Conservation (phyloP, 2,797 vertebrate species). For the Gorsachius magnificus region DNA sequence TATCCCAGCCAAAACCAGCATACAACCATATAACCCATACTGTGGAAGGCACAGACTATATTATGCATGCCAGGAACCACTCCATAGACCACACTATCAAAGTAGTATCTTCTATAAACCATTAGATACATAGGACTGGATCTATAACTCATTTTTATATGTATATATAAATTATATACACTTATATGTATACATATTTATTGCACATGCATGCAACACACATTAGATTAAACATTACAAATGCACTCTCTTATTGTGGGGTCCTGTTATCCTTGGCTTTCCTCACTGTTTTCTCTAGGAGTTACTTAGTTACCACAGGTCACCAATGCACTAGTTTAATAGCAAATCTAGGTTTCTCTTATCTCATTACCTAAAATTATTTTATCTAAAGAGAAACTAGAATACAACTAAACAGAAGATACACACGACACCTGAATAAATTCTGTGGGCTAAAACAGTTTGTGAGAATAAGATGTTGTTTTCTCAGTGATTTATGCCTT, state of each 20-base stretch:
- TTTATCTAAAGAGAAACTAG: not conserved
- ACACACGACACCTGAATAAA: not conserved
- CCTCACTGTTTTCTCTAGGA: not conserved
- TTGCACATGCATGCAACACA: not conserved
- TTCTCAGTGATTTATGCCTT: conserved; percentile 17
- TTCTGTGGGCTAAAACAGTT: not conserved
- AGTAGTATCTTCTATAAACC: not conserved
- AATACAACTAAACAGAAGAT: not conserved
- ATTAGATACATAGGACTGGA: not conserved
- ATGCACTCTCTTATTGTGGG: not conserved
- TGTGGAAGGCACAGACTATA: not conserved
- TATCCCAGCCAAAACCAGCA: too few species aligned
- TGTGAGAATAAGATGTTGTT: conserved; percentile 6
- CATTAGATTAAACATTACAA: not conserved
- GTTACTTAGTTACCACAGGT: not conserved
- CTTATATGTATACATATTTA: not conserved
- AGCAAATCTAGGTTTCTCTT: not conserved
- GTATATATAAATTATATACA: not conserved
- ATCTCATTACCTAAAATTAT: not conserved
- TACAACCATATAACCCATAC: rapidly evolving
- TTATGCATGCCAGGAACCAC: not conserved
- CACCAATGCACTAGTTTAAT: not conserved
- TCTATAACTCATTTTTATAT: not conserved
- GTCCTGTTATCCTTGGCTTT: not conserved
- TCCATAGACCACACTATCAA: not conserved